phyloP scores from a whole-genome alignment of 1,140 invertebrate species.

The Anastatus disparis region DNA sequence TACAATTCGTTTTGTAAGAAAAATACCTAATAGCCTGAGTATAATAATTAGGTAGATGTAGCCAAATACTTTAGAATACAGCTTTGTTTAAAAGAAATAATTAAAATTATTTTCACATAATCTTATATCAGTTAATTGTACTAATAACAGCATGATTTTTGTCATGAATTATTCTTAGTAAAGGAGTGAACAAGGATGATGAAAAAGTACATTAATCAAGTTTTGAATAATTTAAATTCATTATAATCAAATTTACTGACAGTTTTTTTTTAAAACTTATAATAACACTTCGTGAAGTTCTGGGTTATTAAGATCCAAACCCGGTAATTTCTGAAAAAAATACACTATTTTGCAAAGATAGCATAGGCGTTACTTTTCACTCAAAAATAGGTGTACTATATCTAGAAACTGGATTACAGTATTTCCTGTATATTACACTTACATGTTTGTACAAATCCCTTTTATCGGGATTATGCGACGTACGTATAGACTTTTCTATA shows the following conservation, averaged over 20 bases:
- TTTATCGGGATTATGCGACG: slow-evolving; percentile 78
- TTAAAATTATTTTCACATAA: not conserved
- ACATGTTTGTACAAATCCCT: slow-evolving; percentile 65
- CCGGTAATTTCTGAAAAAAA: slow-evolving; percentile 53
- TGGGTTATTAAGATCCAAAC: slow-evolving; percentile 52
- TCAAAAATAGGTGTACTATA: not conserved
- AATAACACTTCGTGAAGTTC: slow-evolving; percentile 50
- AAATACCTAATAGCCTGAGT: not conserved
- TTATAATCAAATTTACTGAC: slow-evolving; percentile 50
- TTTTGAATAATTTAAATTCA: slow-evolving; percentile 45
- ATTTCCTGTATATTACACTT: slow-evolving; percentile 52
- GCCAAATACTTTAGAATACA: not conserved
- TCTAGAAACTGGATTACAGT: slow-evolving; percentile 39
- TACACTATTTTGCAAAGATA: slow-evolving; percentile 24
- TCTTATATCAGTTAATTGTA: not conserved
- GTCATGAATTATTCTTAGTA: not conserved
- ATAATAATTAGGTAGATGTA: not conserved
- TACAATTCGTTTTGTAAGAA: slow-evolving; percentile 2
- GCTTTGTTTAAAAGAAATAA: slow-evolving; percentile 5
- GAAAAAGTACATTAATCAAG: slow-evolving; percentile 30
- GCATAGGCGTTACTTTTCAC: not conserved
- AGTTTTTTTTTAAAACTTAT: slow-evolving; percentile 52
- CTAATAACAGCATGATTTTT: not conserved
- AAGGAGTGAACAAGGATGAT: slow-evolving; percentile 33
- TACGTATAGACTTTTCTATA: slow-evolving; percentile 91